Percentiles rank a stretch among this genome's conserved stretches.
Evolutionary conservation across 1,140 invertebrate genomes (phyloP).

Genomic region (Nixonia krombeini): DNA sequence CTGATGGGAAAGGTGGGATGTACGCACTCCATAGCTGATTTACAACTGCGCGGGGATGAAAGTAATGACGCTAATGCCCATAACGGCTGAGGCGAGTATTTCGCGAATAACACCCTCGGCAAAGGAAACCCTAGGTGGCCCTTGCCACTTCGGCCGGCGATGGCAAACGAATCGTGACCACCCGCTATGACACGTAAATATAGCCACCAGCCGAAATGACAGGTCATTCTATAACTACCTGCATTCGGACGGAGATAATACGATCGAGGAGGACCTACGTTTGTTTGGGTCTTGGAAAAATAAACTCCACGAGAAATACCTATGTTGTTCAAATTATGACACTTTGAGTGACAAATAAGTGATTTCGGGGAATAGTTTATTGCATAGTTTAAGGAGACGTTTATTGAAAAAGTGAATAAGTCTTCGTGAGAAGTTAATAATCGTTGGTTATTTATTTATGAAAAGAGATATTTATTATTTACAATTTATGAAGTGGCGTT

Average conservation of each 20-base stretch:
- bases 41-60: slow-evolving; percentile 35
- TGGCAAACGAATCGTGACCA: slow-evolving; percentile 41
- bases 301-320: slow-evolving; percentile 18
- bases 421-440: too few species aligned
- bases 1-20: slow-evolving; percentile 1
- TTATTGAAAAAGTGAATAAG: too few species aligned
- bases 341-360: slow-evolving; percentile 9
- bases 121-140: slow-evolving; percentile 12
- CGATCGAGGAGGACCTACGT: slow-evolving; percentile 24
- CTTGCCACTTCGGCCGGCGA: slow-evolving; percentile 20
- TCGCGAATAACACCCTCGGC: slow-evolving; percentile 34
- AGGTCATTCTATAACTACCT: slow-evolving; percentile 45
- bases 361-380: too few species aligned
- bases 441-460: too few species aligned
- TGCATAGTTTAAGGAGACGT: too few species aligned
- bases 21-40: slow-evolving; percentile 27
- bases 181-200: slow-evolving; percentile 48
- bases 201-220: slow-evolving; percentile 41
- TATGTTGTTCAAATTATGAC: slow-evolving; percentile 24
- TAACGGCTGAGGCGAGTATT: slow-evolving; percentile 35
- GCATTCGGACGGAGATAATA: slow-evolving; percentile 34
- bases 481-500: too few species aligned
- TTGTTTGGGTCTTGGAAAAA: slow-evolving; percentile 30
- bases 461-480: too few species aligned
- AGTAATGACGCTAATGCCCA: slow-evolving; percentile 45